Evolutionary conservation across 23 tunicate species (phyloP).

Genomic region (Halocynthia roretzi): DNA sequence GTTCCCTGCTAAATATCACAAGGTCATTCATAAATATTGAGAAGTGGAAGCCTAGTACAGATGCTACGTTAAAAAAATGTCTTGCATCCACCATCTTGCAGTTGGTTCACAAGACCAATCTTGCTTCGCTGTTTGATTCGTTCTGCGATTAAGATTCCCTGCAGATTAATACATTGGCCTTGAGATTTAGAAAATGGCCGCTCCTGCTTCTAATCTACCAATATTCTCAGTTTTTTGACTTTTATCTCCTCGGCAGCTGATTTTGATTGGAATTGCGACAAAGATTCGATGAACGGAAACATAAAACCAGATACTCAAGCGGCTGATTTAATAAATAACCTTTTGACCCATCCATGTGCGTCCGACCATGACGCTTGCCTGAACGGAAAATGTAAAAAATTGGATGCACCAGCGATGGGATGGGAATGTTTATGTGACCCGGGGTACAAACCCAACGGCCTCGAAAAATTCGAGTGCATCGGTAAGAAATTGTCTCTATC

Average conservation of each 20-base stretch:
- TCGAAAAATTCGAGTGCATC: not conserved
- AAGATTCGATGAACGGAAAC: not conserved
- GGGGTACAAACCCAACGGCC: not conserved
- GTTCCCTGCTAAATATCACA: too few relatives aligned
- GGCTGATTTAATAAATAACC: not conserved
- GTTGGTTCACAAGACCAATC: not conserved
- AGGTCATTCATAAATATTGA: too few relatives aligned
- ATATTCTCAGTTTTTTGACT: not conserved
- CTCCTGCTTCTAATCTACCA: not conserved
- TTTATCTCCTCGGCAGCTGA: constrained; percentile 38
- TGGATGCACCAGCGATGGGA: not conserved
- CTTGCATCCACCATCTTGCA: too few relatives aligned
- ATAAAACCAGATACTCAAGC: not conserved
- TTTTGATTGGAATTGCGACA: constrained; percentile 45
- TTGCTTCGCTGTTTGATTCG: not conserved
- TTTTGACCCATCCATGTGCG: constrained; percentile 13
- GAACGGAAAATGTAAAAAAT: not conserved
- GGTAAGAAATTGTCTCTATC: not conserved
- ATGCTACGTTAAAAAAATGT: too few relatives aligned
- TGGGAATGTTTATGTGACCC: constrained; percentile 17
- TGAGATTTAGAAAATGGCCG: too few relatives aligned
- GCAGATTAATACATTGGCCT: too few relatives aligned
- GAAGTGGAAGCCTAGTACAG: too few relatives aligned
- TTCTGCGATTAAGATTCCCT: too few relatives aligned
- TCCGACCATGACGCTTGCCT: constrained; percentile 11